Evolutionary conservation across 2,113 vertebrate genomes (phyloP), one percentile per base, ranked within the genome.

Genomic region (Sinocyclocheilus anshuiensis): DNA sequence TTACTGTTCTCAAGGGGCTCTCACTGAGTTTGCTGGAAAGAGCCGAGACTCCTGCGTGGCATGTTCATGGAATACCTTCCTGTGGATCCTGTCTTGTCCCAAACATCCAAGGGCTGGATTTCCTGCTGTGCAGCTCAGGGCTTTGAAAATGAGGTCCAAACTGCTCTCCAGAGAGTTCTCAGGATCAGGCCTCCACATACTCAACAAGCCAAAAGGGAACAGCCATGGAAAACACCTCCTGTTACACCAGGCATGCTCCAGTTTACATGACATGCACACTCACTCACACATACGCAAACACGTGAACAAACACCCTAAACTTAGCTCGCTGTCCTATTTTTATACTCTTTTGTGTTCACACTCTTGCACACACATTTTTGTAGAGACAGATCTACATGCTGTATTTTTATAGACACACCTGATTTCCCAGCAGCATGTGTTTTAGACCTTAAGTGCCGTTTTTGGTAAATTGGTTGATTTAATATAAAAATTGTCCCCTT

Each of bases 21-120:
- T 82, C 71, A 72, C 72, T 71, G 15, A 65, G 20, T 69, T 88
- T 85, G 86, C 77, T 84, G 86, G 77, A 85, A 87, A 84, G 92
- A 67, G 77, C 86, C 65, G n/a, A 33, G 79, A 89, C 89, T 86
- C 87, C 88, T 87, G 91, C 87, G 5, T 92, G 91, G 90, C 86
- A 84, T 94, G 91, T 94, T 94, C 93, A 78, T 91, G 91, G 93
- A 94, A 94, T 92, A 94, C 93, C 91, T 94, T 95, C 94, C 92
- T 88, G 90, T 88, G 77, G 89, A 82, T 79, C 45, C 83, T 86
- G 80, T 90, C 91, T 89, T 87, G 90, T 92, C 91, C 93, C 91
- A 92, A 91, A 91, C 91, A 92, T 91, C 89, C 33, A 86, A 84
- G 92, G 93, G 91, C 89, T 91, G 90, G 90, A 93, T 93, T 94